Percentiles rank a stretch among this genome's conserved stretches.
Evolutionary conservation across 2,113 vertebrate genomes (phyloP).

Genomic region (Catharus bicknelli): DNA sequence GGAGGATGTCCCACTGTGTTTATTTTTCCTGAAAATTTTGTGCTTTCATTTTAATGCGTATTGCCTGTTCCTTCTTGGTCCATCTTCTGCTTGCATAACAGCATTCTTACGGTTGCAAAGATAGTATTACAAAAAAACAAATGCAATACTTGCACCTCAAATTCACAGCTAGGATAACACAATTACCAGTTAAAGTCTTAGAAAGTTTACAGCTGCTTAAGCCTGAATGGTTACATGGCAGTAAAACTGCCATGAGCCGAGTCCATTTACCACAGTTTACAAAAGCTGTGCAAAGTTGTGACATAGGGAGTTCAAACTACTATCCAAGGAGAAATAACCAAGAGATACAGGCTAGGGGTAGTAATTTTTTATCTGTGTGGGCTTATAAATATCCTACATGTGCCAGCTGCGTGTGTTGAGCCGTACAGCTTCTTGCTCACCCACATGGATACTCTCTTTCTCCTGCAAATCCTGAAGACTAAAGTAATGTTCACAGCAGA

Average conservation of each 20-base stretch:
- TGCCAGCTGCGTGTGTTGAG: not conserved
- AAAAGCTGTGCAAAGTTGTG: not conserved
- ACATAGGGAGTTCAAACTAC: not conserved
- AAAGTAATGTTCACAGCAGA: not conserved
- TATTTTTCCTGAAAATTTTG: not conserved
- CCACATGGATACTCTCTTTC: not conserved
- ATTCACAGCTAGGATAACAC: not conserved
- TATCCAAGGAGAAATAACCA: not conserved
- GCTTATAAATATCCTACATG: not conserved
- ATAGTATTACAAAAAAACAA: not conserved
- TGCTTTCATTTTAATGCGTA: not conserved
- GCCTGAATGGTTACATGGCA: not conserved
- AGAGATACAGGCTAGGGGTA: not conserved
- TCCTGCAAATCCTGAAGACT: not conserved
- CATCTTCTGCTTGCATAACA: not conserved
- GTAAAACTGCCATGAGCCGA: not conserved
- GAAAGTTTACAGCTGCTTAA: not conserved
- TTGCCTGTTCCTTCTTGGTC: not conserved
- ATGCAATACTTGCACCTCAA: not conserved
- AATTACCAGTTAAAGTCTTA: not conserved
- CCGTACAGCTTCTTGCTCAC: accelerated
- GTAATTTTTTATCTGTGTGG: not conserved
- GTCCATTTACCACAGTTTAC: not conserved
- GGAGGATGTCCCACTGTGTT: not conserved
- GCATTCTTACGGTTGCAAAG: not conserved